Evolutionary conservation across 2,797 vertebrate species (phyloP), one percentile per base, ranked within the genome.

Genomic region (Brachyrhaphis roseni): DNA sequence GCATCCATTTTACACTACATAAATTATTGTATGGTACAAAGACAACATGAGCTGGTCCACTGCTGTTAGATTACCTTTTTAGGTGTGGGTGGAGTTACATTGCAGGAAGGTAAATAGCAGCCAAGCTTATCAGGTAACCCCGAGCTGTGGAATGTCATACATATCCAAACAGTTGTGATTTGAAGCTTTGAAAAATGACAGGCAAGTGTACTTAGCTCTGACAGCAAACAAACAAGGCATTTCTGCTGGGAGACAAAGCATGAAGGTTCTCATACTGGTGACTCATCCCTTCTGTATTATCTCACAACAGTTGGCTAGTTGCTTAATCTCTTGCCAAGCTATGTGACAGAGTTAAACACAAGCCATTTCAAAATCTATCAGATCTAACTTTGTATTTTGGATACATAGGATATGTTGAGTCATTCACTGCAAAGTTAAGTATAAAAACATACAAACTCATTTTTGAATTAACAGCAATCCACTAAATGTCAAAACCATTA

Each of bases 281-380:
- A 89, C 75, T 92, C 91, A 91, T 10, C 28, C 20, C 34, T 16
- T 47, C 72, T 4, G 41, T 1, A 64, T 86, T 84, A 53, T 83
- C 57, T 18, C 75, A 87, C 85, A 73, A 47, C 41, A 74, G 18
- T 78, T 16, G 36, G 26, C 5, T 5, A 0, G 53, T 77, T 84
- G 77, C 77, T 84, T 82, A 64, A 84, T 82, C 46, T 49, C 34
- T 0, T 78, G 79, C 82, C 85, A 86, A 76, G 23, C 59, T 75
- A 36, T 76, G 13, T 72, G 68, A 47, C 15, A 36, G 74, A 77
- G 53, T 71, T 46, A 75, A 59, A 76, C 46, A 53, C 26, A 28
- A 49, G 16, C 15, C 12, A 1, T 2, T 74, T 75, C 47, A 39
- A 74, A 78, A 68, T 16, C 4, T 72, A 4, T 8, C 20, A 6